Conservation (phyloP, 2,888 invertebrate genomes). For the Xestia ashworthii region DNA sequence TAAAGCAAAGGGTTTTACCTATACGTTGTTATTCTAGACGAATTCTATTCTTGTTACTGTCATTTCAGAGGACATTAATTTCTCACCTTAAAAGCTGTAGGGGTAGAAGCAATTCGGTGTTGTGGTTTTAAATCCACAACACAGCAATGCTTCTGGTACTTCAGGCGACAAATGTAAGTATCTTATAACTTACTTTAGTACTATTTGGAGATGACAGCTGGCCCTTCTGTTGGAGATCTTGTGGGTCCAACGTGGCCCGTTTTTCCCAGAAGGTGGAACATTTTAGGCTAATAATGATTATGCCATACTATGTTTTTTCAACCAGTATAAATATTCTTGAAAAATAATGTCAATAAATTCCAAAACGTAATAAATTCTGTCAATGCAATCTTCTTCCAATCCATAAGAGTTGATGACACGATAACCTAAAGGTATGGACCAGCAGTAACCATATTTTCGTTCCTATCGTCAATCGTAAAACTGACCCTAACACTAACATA, state of each 20-base stretch:
- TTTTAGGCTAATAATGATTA: not conserved
- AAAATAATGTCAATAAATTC: not conserved
- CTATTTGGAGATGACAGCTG: not conserved
- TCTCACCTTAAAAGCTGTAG: not conserved
- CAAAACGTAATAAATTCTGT: not conserved
- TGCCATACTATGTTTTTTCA: not conserved
- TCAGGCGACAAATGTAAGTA: not conserved
- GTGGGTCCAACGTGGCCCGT: no score
- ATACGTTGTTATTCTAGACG: not conserved
- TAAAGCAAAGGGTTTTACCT: not conserved
- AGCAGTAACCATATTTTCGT: slow-evolving; percentile 8
- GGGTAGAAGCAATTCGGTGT: not conserved
- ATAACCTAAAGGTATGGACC: not conserved
- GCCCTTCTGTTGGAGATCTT: not conserved
- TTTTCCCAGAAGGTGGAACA: not conserved
- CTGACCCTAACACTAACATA: slow-evolving; percentile 17
- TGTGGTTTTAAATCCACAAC: slow-evolving; percentile 8
- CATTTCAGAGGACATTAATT: not conserved
- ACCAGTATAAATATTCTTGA: not conserved
- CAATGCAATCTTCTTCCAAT: slow-evolving; percentile 1
- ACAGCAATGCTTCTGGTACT: slow-evolving; percentile 18
- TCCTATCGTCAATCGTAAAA: slow-evolving; percentile 10
- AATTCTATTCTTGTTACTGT: not conserved
- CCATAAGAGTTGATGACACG: slow-evolving; percentile 13
- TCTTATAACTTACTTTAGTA: not conserved